phyloP scores from a whole-genome alignment of 2,888 invertebrate species.

The Pristionchus arcanus region DNA sequence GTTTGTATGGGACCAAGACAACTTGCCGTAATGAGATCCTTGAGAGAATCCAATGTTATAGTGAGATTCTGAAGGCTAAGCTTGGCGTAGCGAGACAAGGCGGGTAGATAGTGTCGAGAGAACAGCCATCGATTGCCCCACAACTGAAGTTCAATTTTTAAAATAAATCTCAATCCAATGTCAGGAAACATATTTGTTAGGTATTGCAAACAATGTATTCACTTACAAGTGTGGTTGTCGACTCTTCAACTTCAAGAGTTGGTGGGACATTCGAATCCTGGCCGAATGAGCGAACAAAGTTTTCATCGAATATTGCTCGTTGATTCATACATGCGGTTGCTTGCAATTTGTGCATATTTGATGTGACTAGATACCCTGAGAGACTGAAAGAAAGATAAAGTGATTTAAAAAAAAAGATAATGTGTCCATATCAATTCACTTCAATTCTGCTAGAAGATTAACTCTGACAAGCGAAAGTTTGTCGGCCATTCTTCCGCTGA shows the following conservation, averaged over 20 bases:
- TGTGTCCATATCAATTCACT: not conserved
- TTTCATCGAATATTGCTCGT: not conserved
- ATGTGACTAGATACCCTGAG: not conserved
- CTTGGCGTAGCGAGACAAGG: not conserved
- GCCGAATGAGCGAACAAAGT: not conserved
- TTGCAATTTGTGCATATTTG: not conserved
- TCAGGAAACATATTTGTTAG: too few species aligned
- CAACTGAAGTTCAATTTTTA: not conserved
- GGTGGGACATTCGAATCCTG: not conserved
- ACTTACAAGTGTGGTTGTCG: not conserved
- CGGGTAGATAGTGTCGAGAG: not conserved
- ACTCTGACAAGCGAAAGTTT: not conserved
- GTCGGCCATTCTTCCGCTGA: not conserved
- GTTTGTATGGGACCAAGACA: too few species aligned
- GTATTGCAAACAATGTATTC: too few species aligned
- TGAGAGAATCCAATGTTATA: not conserved
- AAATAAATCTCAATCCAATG: too few species aligned
- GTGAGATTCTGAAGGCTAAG: not conserved
- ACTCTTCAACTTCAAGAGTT: not conserved
- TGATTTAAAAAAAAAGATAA: too few species aligned
- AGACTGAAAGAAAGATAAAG: not conserved
- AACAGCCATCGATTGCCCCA: not conserved
- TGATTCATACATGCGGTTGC: not conserved
- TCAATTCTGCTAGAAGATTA: not conserved
- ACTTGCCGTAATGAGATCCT: not conserved